Evolutionary conservation across 1,140 invertebrate genomes (phyloP).

Genomic region (Caenorhabditis inopinata): DNA sequence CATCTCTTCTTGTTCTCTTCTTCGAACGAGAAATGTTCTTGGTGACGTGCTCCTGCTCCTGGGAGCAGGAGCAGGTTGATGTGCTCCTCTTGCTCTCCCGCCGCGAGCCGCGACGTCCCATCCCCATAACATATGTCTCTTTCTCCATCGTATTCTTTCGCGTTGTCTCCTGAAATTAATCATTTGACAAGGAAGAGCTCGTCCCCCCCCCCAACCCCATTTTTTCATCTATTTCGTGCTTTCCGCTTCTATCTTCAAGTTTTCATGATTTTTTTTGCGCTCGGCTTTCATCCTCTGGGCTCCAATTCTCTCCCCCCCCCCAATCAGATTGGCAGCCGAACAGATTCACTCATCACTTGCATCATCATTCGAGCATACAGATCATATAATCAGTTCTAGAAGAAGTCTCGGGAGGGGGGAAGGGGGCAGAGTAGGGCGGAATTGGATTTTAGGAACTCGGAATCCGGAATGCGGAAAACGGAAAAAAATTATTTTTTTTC

Average conservation of each 20-base stretch:
- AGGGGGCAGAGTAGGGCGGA: no score
- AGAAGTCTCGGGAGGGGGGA: no score
- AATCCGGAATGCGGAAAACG: no score
- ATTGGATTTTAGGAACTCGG: no score
- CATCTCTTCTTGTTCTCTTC: no score
- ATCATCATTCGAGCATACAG: no score
- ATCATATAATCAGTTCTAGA: no score
- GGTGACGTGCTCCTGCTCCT: not conserved
- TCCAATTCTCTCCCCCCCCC: no score
- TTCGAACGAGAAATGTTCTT: not conserved
- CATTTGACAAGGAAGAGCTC: not conserved
- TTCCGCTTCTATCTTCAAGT: not conserved
- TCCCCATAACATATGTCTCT: constrained; percentile 21
- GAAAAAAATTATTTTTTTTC: no score
- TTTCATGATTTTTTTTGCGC: not conserved
- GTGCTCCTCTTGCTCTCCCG: not conserved
- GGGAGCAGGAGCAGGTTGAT: constrained; percentile 5
- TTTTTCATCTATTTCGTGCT: not conserved
- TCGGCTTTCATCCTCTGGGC: not conserved
- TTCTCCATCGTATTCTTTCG: not conserved
- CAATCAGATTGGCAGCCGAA: no score
- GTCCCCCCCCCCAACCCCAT: not conserved
- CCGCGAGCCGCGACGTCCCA: not conserved
- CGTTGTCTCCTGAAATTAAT: not conserved
- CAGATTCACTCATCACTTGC: no score